A percentile compares a stretch with the other conserved stretches of the same genome.
Conservation (phyloP, 53 echinoderm and acorn worm genomes). For the Patiria pectinifera region DNA sequence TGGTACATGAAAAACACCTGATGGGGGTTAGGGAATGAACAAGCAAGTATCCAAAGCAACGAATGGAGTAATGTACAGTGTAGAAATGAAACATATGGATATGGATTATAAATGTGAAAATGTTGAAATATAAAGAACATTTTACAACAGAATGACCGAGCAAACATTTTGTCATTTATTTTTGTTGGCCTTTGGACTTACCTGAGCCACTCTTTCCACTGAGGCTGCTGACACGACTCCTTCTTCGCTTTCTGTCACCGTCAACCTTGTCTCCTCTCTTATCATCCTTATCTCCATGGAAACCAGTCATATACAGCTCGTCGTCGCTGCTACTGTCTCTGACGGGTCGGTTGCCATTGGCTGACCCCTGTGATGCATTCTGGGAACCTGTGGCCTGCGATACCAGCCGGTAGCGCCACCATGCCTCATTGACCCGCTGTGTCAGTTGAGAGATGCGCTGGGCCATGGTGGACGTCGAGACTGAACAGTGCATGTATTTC, state of each 20-base stretch:
- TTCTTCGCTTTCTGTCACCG: slow-evolving; percentile 43
- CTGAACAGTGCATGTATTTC: slow-evolving; percentile 77
- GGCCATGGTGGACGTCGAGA: slow-evolving; percentile 72
- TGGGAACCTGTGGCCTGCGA: slow-evolving; percentile 65
- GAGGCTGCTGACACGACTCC: slow-evolving; percentile 37
- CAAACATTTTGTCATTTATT: not conserved
- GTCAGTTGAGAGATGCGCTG: slow-evolving; percentile 85
- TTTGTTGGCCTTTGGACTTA: not conserved
- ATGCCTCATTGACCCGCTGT: slow-evolving; percentile 84
- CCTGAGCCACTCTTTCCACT: slow-evolving; percentile 72
- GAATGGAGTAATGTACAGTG: no score
- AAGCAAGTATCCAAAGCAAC: no score
- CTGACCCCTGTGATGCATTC: not conserved
- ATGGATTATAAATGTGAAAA: not conserved
- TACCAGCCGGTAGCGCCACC: slow-evolving; percentile 95
- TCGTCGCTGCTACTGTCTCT: slow-evolving; percentile 79
- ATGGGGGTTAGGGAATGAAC: no score
- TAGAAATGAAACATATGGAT: no score
- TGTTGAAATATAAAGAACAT: not conserved
- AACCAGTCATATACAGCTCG: slow-evolving; percentile 61
- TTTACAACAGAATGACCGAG: not conserved
- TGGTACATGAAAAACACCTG: no score
- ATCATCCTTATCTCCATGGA: slow-evolving; percentile 51
- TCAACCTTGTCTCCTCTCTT: slow-evolving; percentile 7
- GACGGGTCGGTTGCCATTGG: not conserved